Evolutionary conservation across 1,140 invertebrate species (phyloP), one percentile per base, ranked within the genome.

Genomic region (Drosophila trapezifrons): DNA sequence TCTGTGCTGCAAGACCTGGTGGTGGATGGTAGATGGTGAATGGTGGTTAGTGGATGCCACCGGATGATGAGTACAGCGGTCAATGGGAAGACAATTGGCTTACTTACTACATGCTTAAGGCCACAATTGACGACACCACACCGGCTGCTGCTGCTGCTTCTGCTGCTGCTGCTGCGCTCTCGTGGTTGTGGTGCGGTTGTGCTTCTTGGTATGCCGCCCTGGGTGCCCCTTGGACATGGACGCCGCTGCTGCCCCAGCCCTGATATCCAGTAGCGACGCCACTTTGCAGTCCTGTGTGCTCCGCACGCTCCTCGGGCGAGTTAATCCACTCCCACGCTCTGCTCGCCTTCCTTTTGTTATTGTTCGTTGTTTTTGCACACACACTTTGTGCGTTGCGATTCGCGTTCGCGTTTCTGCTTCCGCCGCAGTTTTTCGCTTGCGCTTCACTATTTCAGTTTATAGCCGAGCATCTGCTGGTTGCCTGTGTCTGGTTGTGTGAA

Each of bases 81-180:
- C 18, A 37, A 7, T 40, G 17, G 40, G 22, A 18, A 12, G 22
- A 12, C 17, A 25, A 35, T 27, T 35, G 35, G n/a, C 27, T 6
- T 58, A 91, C 89, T 91, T 71, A 91, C 89, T 91, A 91, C 89
- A 91, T 91, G 89, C 89, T 91, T 91, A 91, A 91, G 90, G 90
- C 89, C 89, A 91, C 76, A 90, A 60, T 79, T 91, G 90, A 73
- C 81, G 90, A 85, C 81, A 89, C 80, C 90, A 83, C 79, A 89
- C 83, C 89, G 80, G 78, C 78, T 81, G 86, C 77, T 76, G 78
- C 71, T 79, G 78, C 47, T 83, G 72, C 58, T 77, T 75, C 71
- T 20, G 77, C 76, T 76, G 77, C 70, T 80, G 78, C 47, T 83
- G 73, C 63, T 80, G 83, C 76, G 80, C 57, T 80, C 65, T 82